A percentile compares a stretch with the other conserved stretches of the same genome.
Conservation (phyloP, 2,888 invertebrate species). For the Andrena haemorrhoa region DNA sequence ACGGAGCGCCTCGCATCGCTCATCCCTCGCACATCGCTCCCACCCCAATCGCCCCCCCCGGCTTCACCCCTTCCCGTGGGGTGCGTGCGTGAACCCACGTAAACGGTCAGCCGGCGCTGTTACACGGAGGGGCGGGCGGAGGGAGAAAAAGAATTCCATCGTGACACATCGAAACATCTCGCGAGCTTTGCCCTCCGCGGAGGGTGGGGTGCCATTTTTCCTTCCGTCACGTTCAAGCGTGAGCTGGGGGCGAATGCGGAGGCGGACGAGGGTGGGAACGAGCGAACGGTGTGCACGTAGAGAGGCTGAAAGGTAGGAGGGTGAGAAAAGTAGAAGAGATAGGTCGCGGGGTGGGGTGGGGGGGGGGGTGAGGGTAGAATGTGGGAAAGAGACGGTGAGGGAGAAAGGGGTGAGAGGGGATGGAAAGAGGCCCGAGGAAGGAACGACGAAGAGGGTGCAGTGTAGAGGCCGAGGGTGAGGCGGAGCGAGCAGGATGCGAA, state of each 20-base stretch:
- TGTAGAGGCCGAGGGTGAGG: neutral
- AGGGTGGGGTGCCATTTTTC: constrained; percentile 51
- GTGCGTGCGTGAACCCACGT: constrained; percentile 28
- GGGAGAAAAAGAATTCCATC: constrained; percentile 49
- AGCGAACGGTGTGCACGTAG: too few species aligned
- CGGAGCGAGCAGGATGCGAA: neutral
- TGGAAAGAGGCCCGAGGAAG: neutral
- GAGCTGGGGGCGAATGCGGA: constrained; percentile 15
- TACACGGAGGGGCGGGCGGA: neutral
- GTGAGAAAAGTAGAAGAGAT: neutral
- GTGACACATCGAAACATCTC: constrained; percentile 53
- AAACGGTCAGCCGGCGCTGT: constrained; percentile 21
- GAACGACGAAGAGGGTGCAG: neutral
- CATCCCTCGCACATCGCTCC: constrained; percentile 35
- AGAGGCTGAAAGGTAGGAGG: constrained; percentile 2
- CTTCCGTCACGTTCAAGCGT: constrained; percentile 47
- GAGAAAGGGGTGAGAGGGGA: neutral
- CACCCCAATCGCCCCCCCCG: neutral
- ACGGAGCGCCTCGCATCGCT: constrained; percentile 45
- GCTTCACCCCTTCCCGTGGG: neutral
- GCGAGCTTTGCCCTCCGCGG: constrained; percentile 31
- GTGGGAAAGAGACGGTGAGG: neutral
- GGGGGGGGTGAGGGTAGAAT: neutral
- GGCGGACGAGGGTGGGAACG: neutral
- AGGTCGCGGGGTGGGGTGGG: too few species aligned